Evolutionary conservation across 2,888 invertebrate species (phyloP), one percentile per base, ranked within the genome.

Genomic region (Drosophila buzzatii): DNA sequence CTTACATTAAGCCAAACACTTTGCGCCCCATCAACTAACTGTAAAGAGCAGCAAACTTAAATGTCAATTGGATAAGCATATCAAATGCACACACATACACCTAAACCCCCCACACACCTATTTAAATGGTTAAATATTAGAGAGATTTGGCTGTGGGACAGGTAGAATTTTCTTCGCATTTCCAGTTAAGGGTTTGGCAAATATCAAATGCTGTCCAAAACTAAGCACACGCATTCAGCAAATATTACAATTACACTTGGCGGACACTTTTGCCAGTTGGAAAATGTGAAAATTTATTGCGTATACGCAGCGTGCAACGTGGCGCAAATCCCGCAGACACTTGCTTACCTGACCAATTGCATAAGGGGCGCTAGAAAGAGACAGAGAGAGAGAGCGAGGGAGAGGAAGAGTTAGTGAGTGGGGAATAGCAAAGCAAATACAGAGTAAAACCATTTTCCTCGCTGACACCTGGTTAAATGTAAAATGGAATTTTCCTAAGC

Each of bases 211-310:
- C 61, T 64, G 75, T 79, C 70, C 70, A 71, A 71, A 65, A 72
- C 73, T 67, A 60, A 64, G 67, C 71, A 74, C 73, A 70, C 66
- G 74, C 59, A 72, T 72, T 63, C 55, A 66, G 85, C 82, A 89
- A 84, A 88, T 88, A 89, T 83, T 85, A 72, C 84, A 86, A 89
- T 85, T 86, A 89, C 85, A 89, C 76, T 85, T 88, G 79, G 81
- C 73, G 86, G 89, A 86, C 89, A 85, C 68, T 75, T 85, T 75
- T 67, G 51, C 59, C 63, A 58, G 61, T 61, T 68, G 75, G 75
- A 74, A 79, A 78, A 67, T 67, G 64, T 53, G 49, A 56, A 55
- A 87, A 81, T 81, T 81, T 84, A 89, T 87, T 74, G 70, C 80
- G 66, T 78, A 70, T 70, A 81, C 79, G 85, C 74, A 73, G 59